Conservation (phyloP, 2,113 vertebrate genomes). For the Elanus axillaris region DNA sequence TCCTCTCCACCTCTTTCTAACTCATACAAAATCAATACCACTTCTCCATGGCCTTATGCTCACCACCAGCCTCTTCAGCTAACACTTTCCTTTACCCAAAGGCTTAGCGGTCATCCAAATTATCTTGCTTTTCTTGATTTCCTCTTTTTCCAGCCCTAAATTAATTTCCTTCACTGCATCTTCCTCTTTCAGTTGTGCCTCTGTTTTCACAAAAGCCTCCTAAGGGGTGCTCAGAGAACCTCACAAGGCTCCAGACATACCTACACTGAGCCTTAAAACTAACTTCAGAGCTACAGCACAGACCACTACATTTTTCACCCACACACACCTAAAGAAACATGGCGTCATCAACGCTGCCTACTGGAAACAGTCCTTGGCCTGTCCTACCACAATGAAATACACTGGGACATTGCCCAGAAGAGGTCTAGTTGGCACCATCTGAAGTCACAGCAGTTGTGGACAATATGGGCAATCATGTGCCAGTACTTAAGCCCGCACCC, state of each 20-base stretch:
- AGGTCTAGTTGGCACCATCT: neutral
- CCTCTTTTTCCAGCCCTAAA: neutral
- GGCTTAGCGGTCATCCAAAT: neutral
- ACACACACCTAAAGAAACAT: neutral
- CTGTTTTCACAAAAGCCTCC: neutral
- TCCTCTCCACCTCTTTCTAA: neutral
- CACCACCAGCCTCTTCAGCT: neutral
- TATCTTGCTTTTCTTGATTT: neutral
- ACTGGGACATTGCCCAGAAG: neutral
- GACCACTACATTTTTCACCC: neutral
- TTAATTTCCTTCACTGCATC: neutral
- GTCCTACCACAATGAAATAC: neutral
- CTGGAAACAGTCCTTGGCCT: neutral
- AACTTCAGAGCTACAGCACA: neutral
- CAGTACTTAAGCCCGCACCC: rapidly evolving
- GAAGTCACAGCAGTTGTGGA: neutral
- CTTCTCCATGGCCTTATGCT: neutral
- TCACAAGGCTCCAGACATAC: neutral
- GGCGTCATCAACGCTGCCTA: neutral
- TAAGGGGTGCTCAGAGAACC: neutral
- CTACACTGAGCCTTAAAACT: neutral
- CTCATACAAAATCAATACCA: neutral
- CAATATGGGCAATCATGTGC: neutral
- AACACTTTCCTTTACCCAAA: neutral
- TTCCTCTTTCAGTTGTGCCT: neutral